A percentile compares a stretch with the other conserved stretches of the same genome.
Evolutionary conservation across 2,113 vertebrate species (phyloP).

Genomic region (Lathamus discolor): DNA sequence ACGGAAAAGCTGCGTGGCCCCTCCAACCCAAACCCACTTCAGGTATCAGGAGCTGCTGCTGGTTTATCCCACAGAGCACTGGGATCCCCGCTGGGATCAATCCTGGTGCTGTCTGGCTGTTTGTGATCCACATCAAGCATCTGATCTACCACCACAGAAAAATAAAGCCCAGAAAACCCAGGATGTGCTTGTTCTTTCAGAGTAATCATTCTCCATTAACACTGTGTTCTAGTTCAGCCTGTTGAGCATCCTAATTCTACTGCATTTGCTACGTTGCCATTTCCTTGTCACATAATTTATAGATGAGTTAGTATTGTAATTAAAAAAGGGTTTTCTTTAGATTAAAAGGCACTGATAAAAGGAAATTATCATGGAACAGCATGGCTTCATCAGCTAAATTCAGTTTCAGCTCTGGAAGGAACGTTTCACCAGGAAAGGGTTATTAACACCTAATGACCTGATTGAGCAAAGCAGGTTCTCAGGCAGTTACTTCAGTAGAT

Average conservation of each 20-base stretch:
- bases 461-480: neutral
- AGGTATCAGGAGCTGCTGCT: neutral
- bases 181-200: neutral
- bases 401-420: neutral
- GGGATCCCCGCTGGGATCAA: neutral
- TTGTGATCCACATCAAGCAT: neutral
- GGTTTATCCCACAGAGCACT: neutral
- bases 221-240: neutral
- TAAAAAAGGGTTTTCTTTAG: neutral
- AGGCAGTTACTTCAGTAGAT: neutral
- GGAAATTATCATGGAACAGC: neutral
- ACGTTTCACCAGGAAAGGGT: neutral
- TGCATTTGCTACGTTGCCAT: neutral
- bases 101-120: neutral
- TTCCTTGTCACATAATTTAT: neutral
- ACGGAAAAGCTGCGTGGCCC: neutral
- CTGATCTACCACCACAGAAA: neutral
- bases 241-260: neutral
- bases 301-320: neutral
- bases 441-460: neutral
- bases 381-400: neutral
- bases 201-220: neutral
- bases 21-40: neutral
- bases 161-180: neutral
- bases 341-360: constrained; percentile 1